Base-by-base conservation (phyloP, 2,113 vertebrate species). In the Rhizomys pruinosus region DNA sequence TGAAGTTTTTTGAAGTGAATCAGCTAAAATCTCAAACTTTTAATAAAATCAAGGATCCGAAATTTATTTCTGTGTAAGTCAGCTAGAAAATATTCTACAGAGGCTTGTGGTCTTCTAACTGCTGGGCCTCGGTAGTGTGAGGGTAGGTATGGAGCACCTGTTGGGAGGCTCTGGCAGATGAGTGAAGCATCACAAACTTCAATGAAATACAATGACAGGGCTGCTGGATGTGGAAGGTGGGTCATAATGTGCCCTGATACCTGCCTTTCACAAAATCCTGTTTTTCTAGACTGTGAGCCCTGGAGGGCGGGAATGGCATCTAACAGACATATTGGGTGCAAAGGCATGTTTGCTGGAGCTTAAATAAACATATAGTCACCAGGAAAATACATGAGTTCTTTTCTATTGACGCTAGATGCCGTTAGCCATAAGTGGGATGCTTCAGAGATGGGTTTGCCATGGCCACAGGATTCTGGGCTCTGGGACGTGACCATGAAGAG, bases 91-190 rank as follows among this genome's bases (percentile, higher is more conserved):
- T n/a, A 59, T 79, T 63, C 89, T 22, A 10, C 4, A 19, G 27
- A 6, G 29, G 34, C 0, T 0, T 15, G 20, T 29, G 27, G 29
- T 72, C 39, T 27, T 39, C 34, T 16, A 34, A 16, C 52, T 39
- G 3, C 13, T 2, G 29, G 37, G 39, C 20, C 12, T 3, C 0
- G 17, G 22, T 63, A 34, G 22, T 3, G 6, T 9, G 44, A 55
- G 20, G 68, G 42, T 23, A 25, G n/a, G 23, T 11, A 25, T 4
- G 37, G 23, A 13, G 1, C 0, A 17, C n/a, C n/a, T n/a, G n/a
- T n/a, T n/a, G n/a, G n/a, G n/a, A n/a, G 6, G 13, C 69, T n/a
- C 25, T 27, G 22, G 59, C 12, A 1, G 12, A 39, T 3, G 16
- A 22, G 73, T 34, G 59, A 52, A 52, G 7, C 5, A 39, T 37